Evolutionary conservation across 1,140 invertebrate genomes (phyloP).

Genomic region (Saccostrea echinata): DNA sequence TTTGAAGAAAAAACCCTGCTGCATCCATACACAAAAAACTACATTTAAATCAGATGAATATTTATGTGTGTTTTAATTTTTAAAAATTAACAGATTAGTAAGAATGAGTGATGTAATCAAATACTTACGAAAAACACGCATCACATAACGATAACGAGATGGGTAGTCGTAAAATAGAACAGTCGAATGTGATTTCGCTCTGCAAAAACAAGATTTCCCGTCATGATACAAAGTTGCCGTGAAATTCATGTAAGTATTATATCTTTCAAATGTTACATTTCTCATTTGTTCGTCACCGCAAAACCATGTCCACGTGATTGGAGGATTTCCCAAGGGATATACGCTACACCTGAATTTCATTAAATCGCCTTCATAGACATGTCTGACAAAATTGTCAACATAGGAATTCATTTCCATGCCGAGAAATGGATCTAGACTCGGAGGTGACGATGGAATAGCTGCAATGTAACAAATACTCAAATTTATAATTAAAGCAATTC

Average conservation of each 20-base stretch:
- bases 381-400: too few relatives aligned
- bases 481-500: too few relatives aligned
- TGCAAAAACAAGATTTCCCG: background rate
- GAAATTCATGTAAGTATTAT: background rate
- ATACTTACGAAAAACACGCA: background rate
- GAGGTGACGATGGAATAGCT: background rate
- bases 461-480: background rate
- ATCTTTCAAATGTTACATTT: background rate
- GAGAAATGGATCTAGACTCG: background rate
- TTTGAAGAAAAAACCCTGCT: too few relatives aligned
- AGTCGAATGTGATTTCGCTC: background rate
- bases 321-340: background rate
- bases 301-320: background rate
- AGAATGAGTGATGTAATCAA: too few relatives aligned
- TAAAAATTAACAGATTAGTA: too few relatives aligned
- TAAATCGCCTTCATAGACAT: background rate
- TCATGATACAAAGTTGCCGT: background rate
- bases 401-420: background rate
- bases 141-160: background rate
- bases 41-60: too few relatives aligned
- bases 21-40: too few relatives aligned
- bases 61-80: too few relatives aligned
- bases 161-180: background rate
- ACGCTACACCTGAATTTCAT: background rate
- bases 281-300: background rate